phyloP scores from a whole-genome alignment of 2,888 invertebrate genomes.

The Elysia crispata region DNA sequence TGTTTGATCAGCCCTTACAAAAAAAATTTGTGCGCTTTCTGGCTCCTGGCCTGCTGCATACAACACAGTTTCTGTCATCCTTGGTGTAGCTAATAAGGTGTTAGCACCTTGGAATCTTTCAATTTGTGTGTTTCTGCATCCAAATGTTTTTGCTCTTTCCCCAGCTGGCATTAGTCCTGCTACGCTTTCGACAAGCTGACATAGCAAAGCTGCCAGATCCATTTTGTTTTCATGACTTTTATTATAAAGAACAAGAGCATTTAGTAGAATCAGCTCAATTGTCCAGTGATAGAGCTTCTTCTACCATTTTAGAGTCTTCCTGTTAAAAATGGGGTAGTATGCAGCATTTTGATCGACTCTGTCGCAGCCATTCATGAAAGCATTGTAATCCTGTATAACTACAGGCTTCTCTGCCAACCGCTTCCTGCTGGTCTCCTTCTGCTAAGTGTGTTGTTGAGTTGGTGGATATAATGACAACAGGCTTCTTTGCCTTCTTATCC shows the following conservation, averaged over 20 bases:
- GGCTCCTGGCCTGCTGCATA: too few relatives aligned
- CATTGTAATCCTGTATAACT: not conserved
- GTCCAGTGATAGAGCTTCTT: not conserved
- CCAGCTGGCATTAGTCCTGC: too few relatives aligned
- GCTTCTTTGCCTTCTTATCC: not conserved
- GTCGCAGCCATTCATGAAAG: not conserved
- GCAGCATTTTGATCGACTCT: not conserved
- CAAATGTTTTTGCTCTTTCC: too few relatives aligned
- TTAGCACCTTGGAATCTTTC: too few relatives aligned
- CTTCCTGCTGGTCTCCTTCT: not conserved
- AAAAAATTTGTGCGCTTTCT: too few relatives aligned
- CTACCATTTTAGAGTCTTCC: not conserved
- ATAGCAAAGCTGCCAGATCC: not conserved
- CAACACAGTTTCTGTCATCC: too few relatives aligned
- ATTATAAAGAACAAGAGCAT: too few relatives aligned
- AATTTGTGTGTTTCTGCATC: too few relatives aligned
- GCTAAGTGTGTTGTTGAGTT: not conserved
- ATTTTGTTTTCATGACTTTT: too few relatives aligned
- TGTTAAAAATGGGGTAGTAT: not conserved
- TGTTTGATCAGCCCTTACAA: too few relatives aligned
- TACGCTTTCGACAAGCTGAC: not conserved
- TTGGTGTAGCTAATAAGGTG: too few relatives aligned
- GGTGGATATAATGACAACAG: not conserved
- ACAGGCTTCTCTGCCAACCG: not conserved
- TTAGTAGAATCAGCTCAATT: too few relatives aligned